Evolutionary conservation across 2,113 vertebrate genomes (phyloP).

Genomic region (Origma solitaria): DNA sequence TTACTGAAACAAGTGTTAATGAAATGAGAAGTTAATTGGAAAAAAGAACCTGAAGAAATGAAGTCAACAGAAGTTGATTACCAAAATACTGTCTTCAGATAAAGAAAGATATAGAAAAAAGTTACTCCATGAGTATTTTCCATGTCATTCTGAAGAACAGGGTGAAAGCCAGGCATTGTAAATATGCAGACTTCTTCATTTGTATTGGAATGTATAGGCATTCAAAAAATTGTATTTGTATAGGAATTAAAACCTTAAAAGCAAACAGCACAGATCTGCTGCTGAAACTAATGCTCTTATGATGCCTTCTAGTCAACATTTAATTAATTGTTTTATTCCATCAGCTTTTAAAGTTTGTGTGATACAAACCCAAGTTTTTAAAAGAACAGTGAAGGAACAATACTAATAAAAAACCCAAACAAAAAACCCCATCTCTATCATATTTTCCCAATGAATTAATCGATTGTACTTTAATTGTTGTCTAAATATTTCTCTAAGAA

Average conservation of each 20-base stretch:
- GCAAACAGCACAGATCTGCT: not conserved
- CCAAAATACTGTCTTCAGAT: not conserved
- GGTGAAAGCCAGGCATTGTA: not conserved
- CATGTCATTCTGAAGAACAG: not conserved
- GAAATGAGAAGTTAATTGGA: not conserved
- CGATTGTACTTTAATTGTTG: not conserved
- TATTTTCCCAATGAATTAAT: not conserved
- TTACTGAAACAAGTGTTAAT: not conserved
- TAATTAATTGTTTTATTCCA: not conserved
- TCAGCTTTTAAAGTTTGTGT: not conserved
- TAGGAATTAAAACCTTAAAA: not conserved
- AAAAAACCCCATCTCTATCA: not conserved
- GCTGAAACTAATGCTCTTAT: not conserved
- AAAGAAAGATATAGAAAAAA: not conserved
- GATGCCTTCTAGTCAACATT: not conserved
- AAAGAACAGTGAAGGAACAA: not conserved
- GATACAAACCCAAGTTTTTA: not conserved
- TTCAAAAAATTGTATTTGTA: too few relatives aligned
- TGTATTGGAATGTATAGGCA: too few relatives aligned
- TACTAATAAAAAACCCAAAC: not conserved
- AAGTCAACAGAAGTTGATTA: not conserved
- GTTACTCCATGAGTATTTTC: accelerated
- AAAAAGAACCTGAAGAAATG: not conserved
- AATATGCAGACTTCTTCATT: not conserved
- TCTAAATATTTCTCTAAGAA: not conserved